phyloP scores from a whole-genome alignment of 2,113 vertebrate genomes.

The Pelecanus crispus region DNA sequence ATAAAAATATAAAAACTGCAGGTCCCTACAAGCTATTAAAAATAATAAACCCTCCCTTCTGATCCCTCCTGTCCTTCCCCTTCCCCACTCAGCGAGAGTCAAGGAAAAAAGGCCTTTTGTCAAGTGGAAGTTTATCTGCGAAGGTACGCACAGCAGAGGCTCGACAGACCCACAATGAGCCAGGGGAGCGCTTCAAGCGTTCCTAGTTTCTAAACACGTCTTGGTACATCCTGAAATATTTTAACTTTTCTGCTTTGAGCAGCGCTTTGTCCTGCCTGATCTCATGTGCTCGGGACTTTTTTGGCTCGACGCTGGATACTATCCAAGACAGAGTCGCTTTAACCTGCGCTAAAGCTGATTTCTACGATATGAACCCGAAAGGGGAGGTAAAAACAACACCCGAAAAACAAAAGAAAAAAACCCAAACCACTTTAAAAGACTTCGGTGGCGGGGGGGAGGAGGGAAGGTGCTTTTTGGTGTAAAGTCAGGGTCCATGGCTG shows the following conservation, averaged over 20 bases:
- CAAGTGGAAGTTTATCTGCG: constrained; percentile 60
- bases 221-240: constrained; percentile 57
- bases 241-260: constrained; percentile 56
- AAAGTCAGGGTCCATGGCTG: neutral
- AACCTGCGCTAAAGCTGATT: constrained; percentile 45
- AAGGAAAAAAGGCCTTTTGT: constrained; percentile 34
- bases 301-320: constrained; percentile 66
- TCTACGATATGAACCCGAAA: constrained; percentile 37
- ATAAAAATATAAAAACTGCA: neutral
- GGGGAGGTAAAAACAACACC: neutral
- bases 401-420: no score
- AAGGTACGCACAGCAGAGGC: constrained; percentile 20
- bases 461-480: neutral
- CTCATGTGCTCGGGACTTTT: constrained; percentile 60
- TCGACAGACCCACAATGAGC: constrained; percentile 23
- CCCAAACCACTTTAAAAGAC: constrained; percentile 6
- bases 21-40: neutral
- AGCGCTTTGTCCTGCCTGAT: constrained; percentile 47
- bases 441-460: neutral
- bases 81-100: neutral
- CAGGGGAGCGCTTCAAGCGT: constrained; percentile 39
- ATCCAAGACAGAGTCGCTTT: constrained; percentile 63
- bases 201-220: constrained; percentile 49
- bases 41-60: constrained; percentile 8
- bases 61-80: neutral